Evolutionary conservation across 2,797 vertebrate genomes (phyloP), one percentile per base, ranked within the genome.

Genomic region (Megalops cyprinoides): DNA sequence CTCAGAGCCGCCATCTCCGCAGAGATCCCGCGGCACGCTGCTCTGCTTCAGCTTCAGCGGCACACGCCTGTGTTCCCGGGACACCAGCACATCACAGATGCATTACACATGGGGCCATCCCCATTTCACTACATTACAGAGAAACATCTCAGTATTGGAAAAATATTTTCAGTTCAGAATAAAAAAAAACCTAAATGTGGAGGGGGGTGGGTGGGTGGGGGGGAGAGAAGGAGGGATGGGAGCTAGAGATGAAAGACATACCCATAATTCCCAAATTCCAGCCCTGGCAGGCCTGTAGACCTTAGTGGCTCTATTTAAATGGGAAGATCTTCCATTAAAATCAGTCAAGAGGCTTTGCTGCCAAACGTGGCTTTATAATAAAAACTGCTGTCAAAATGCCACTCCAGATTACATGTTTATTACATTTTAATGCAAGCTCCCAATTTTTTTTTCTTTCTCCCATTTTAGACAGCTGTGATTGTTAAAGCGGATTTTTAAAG

Each of bases 341-440:
- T n/a, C n/a, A n/a, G n/a, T n/a, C n/a, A n/a, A 69, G 65, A 69
- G 37, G 15, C 65, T 42, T 42, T 69, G 37, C 65, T 34, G 15
- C 12, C 51, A 69, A 34, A 69, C 18, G 69, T 4, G 8, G 37
- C 37, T 42, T 23, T 31, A 65, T 3, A 28, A 60, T 8, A 28
- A 60, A 3, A 55, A 23, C 23, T 4, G n/a, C 1, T 14, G 14
- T 65, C 60, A 65, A 65, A 31, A 65, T 23, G 9, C 60, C 28
- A 65, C 60, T 34, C 28, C 60, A 65, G 28, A 65, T 25, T 25
- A 65, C n/a, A n/a, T n/a, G 60, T 65, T 31, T 65, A 65, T 65
- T 65, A 12, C 28, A 65, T 34, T 34, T 65, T 65, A 37, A 37
- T 65, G 31, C 4, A 31, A 65, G 10, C 18, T 60, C 9, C 20